Conservation (phyloP, 1,140 invertebrate genomes). For the Spodoptera litura region DNA sequence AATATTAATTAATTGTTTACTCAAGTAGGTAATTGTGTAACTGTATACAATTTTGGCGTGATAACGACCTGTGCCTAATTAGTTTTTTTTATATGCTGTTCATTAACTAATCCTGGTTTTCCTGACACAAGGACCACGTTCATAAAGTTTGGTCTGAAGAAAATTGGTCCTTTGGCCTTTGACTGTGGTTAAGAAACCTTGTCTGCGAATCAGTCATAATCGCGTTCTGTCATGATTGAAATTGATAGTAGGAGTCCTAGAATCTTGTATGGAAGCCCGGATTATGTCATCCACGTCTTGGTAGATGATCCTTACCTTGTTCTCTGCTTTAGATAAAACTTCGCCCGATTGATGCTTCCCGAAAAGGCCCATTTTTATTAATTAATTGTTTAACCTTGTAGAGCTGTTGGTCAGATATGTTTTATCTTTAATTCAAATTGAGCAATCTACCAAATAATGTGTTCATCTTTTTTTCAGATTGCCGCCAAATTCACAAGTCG, state of each 20-base stretch:
- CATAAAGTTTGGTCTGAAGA: not conserved
- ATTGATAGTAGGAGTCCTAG: slow-evolving; percentile 19
- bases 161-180: not conserved
- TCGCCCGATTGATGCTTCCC: not conserved
- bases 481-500: slow-evolving; percentile 75
- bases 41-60: slow-evolving; percentile 2
- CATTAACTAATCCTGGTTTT: not conserved
- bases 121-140: not conserved
- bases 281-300: not conserved
- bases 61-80: not conserved
- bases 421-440: not conserved
- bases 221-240: slow-evolving; percentile 13
- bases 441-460: not conserved
- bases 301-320: not conserved
- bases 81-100: no score
- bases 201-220: not conserved
- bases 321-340: not conserved
- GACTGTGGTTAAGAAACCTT: not conserved
- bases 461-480: slow-evolving; percentile 69
- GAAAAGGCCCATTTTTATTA: not conserved
- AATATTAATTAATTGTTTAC: not conserved
- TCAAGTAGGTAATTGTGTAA: slow-evolving; percentile 12
- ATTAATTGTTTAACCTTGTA: slow-evolving; percentile 21
- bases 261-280: not conserved
- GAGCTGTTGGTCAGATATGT: not conserved